Evolutionary conservation across 2,113 vertebrate genomes (phyloP), one percentile per base, ranked within the genome.

Genomic region (Psettodes erumei): DNA sequence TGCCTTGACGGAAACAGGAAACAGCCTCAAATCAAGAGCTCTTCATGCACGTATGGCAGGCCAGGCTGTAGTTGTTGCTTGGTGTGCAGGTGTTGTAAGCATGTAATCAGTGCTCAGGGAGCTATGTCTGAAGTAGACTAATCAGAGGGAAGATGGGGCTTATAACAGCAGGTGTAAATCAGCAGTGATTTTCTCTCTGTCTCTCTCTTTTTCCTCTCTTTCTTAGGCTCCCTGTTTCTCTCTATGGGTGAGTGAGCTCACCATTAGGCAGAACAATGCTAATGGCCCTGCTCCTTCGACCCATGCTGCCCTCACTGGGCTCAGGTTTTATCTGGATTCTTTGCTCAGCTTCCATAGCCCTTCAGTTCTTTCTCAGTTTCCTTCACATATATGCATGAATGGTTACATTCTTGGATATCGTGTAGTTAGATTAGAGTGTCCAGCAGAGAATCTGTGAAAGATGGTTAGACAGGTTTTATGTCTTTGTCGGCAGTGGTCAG

Each of bases 91-190:
- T 89, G 50, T 64, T 74, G 30, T 67, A 71, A 71, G 81, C 76
- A 47, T 78, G 64, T 84, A 91, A 89, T 89, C 85, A 86, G 72
- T 64, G 55, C 60, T 73, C 68, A 45, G 70, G 64, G 74, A 32
- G 72, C 72, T 79, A 21, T 16, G 74, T 85, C 82, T 83, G 79
- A 86, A 79, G 77, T 74, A 75, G 68, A 75, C 77, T 88, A 85
- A 89, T 89, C 86, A 89, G 78, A 76, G 56, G 43, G 76, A 77
- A 58, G 70, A 89, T 67, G 54, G 33, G 61, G 77, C 54, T 74
- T 72, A 66, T 61, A 81, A 77, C 87, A 88, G 87, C 86, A 84
- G 77, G 84, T 61, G 69, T 82, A 66, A 88, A 88, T 90, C 76
- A 79, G 80, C 77, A 75, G 51, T 75, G 60, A 85, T 85, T 89